Evolutionary conservation across 2,113 vertebrate species (phyloP).

Genomic region (Paramisgurnus dabryanus): DNA sequence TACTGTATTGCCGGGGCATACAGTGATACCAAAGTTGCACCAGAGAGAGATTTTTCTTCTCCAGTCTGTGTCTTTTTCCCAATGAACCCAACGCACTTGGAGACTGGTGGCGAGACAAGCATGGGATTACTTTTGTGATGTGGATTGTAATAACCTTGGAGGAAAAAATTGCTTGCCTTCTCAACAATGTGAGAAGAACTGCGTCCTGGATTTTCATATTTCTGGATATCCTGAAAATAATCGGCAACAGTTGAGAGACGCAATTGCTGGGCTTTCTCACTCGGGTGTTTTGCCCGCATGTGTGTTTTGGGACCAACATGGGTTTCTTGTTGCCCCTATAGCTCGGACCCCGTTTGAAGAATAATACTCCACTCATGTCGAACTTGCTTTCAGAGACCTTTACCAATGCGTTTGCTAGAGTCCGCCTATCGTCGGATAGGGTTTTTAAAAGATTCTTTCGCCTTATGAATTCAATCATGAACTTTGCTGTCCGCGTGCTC

Average conservation of each 20-base stretch:
- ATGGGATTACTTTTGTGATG: slow-evolving; percentile 78
- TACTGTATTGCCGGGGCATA: background rate
- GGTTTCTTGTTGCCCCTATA: slow-evolving; percentile 61
- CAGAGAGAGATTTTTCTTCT: slow-evolving; percentile 39
- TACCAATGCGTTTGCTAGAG: slow-evolving; percentile 63
- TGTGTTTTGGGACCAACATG: slow-evolving; percentile 68
- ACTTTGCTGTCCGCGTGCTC: slow-evolving; percentile 81
- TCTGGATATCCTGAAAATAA: slow-evolving; percentile 75
- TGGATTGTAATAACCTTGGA: slow-evolving; percentile 68
- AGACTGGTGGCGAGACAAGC: slow-evolving; percentile 63
- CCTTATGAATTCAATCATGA: slow-evolving; percentile 72
- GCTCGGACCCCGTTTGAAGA: slow-evolving; percentile 59
- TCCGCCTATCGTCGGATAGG: slow-evolving; percentile 66
- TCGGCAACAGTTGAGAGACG: slow-evolving; percentile 74
- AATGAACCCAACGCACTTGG: slow-evolving; percentile 63
- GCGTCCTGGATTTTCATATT: slow-evolving; percentile 74
- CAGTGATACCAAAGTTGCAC: slow-evolving; percentile 58
- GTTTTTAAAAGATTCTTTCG: slow-evolving; percentile 61
- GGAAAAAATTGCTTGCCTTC: slow-evolving; percentile 62
- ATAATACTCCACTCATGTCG: slow-evolving; percentile 66
- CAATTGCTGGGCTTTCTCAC: slow-evolving; percentile 42
- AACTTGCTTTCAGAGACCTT: slow-evolving; percentile 61
- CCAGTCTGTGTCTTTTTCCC: slow-evolving; percentile 20
- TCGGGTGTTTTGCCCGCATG: slow-evolving; percentile 54
- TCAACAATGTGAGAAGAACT: slow-evolving; percentile 73